Conservation (phyloP, 2,888 invertebrate species). For the Phaonia tiefii region DNA sequence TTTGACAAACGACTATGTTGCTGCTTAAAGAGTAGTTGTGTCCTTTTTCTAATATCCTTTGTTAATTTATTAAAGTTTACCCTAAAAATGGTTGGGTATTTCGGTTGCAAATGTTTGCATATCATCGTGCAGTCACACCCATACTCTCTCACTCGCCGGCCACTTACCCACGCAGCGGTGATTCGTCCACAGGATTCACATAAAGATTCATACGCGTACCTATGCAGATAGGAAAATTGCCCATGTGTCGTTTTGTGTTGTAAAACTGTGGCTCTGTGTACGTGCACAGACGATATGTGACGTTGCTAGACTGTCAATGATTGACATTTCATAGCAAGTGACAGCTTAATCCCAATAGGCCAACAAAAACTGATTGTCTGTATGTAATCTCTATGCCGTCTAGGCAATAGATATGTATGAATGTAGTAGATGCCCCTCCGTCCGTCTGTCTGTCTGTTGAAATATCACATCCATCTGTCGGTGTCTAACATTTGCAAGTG, state of each 20-base stretch:
- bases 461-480: constrained; percentile 51
- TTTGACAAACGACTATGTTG: background rate
- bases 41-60: constrained; percentile 42
- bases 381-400: background rate
- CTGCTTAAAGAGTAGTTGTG: constrained; percentile 13
- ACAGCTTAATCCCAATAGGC: constrained; percentile 68
- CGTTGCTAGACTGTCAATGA: constrained; percentile 68
- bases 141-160: background rate
- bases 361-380: constrained; percentile 66
- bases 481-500: constrained; percentile 65
- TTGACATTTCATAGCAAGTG: constrained; percentile 69
- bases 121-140: constrained; percentile 28
- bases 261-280: constrained; percentile 39
- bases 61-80: constrained; percentile 64
- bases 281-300: constrained; percentile 66
- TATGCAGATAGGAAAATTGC: constrained; percentile 13
- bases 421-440: constrained; percentile 10
- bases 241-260: constrained; percentile 8
- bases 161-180: background rate
- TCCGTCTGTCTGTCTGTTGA: constrained; percentile 24
- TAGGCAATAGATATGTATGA: background rate
- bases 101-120: constrained; percentile 33
- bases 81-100: constrained; percentile 52
- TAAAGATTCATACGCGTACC: background rate
- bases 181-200: background rate